Percentiles rank a stretch among this genome's conserved stretches.
Conservation (phyloP, 2,113 vertebrate genomes). For the Paradoxurus hermaphroditus region DNA sequence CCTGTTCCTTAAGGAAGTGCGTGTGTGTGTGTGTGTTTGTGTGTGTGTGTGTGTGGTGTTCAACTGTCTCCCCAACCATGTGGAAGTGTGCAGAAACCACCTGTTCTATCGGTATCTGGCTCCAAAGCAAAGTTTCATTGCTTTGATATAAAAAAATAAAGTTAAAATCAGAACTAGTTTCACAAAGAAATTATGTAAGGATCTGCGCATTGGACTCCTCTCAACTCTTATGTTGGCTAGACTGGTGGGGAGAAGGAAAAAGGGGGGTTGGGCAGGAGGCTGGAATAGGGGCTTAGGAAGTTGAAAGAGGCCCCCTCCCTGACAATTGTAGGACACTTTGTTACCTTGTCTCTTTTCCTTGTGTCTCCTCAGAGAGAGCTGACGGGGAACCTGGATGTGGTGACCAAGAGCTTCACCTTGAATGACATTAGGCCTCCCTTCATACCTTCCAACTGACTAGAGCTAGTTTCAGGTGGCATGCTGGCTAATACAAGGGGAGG, state of each 20-base stretch:
- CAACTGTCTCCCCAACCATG: background rate
- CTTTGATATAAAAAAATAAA: constrained; percentile 80
- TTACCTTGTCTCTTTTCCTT: background rate
- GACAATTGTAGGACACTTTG: background rate
- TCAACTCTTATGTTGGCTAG: constrained; percentile 27
- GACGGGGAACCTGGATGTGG: constrained; percentile 66
- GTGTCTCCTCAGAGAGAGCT: constrained; percentile 47
- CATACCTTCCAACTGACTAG: background rate
- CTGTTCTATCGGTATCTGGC: constrained; percentile 79
- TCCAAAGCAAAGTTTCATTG: constrained; percentile 80
- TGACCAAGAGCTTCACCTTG: background rate
- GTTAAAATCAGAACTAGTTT: constrained; percentile 69
- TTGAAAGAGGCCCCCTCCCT: background rate
- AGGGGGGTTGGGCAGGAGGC: too few species aligned
- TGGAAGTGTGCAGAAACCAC: constrained; percentile 58
- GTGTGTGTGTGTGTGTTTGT: too few species aligned
- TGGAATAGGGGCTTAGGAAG: background rate
- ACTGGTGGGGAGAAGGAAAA: constrained; percentile 23
- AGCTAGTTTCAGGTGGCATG: background rate
- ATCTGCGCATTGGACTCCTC: constrained; percentile 69
- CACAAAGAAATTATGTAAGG: constrained; percentile 57
- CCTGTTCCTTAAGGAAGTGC: background rate
- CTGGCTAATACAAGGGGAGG: background rate
- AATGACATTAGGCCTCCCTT: background rate
- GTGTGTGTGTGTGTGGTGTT: constrained; percentile 39